Evolutionary conservation across 2,797 vertebrate genomes (phyloP).

Genomic region (Ceryle rudis): DNA sequence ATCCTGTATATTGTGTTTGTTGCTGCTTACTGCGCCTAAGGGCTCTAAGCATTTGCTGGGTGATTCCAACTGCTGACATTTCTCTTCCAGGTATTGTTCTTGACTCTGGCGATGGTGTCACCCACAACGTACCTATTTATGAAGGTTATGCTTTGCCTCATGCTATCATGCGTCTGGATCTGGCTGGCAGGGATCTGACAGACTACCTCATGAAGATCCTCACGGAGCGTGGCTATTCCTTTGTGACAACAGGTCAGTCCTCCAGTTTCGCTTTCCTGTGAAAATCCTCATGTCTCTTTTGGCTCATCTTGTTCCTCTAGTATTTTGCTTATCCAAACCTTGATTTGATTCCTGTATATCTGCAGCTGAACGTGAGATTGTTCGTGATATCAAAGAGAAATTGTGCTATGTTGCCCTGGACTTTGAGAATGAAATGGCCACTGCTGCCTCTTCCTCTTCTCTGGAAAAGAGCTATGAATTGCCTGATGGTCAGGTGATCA

Average conservation of each 20-base stretch:
- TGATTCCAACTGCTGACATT: not conserved
- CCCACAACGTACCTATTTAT: slow-evolving; percentile 98
- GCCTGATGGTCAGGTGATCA: slow-evolving; percentile 99
- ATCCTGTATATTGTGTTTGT: not conserved
- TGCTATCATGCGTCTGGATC: slow-evolving; percentile 98
- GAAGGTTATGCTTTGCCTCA: slow-evolving; percentile 96
- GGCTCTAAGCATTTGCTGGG: not conserved
- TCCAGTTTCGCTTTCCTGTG: not conserved
- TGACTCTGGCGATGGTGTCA: slow-evolving; percentile 97
- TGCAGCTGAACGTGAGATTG: slow-evolving; percentile 98
- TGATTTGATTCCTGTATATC: slow-evolving; percentile 51
- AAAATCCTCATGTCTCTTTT: not conserved
- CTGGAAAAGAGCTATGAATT: slow-evolving; percentile 99
- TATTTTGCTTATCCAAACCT: not conserved
- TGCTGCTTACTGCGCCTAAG: not conserved
- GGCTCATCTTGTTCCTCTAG: not conserved
- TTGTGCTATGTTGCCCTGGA: slow-evolving; percentile 98
- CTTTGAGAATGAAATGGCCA: slow-evolving; percentile 99
- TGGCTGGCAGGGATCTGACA: slow-evolving; percentile 98
- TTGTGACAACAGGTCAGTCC: slow-evolving; percentile 94
- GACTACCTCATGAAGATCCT: slow-evolving; percentile 99
- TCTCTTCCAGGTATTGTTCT: slow-evolving; percentile 89
- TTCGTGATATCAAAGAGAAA: slow-evolving; percentile 99
- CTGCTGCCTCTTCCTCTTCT: slow-evolving; percentile 97
- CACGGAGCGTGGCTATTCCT: slow-evolving; percentile 98